These are phyloP conservation scores for Tragulus kanchil DNA, from an alignment of 2,113 vertebrate genomes.

Conservation along the genomic window DNA sequence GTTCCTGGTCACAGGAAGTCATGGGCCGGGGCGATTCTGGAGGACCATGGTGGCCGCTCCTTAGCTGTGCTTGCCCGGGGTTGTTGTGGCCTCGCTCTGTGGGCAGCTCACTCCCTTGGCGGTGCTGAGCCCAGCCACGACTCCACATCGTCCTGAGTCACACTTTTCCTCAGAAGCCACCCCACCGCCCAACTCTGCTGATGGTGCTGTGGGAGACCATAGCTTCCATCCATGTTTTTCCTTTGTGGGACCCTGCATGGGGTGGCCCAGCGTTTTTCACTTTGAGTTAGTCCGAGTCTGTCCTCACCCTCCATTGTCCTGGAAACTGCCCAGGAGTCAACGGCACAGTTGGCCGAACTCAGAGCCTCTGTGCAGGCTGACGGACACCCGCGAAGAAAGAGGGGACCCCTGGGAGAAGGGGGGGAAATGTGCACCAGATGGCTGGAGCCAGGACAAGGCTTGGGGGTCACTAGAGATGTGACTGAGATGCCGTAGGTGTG, in stretches of 20 bases:
- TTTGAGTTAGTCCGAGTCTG: too few species aligned
- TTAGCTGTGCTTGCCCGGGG: neutral
- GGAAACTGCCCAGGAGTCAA: neutral
- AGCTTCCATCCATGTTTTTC: neutral
- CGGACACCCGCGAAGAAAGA: neutral
- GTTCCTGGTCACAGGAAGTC: neutral
- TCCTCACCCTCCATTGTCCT: neutral
- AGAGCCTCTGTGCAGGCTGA: neutral
- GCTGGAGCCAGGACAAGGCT: fast-evolving
- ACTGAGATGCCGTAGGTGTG: neutral
- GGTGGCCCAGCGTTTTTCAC: neutral
- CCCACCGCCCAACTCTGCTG: neutral
- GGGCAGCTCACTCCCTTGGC: neutral
- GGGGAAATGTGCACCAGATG: neutral
- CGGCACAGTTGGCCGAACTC: neutral
- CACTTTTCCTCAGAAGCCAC: neutral
- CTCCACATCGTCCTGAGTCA: neutral
- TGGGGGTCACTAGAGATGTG: neutral
- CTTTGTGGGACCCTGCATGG: slow-evolving; percentile 29
- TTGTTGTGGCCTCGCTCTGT: neutral
- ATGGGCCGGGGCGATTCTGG: fast-evolving
- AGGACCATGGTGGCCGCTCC: fast-evolving
- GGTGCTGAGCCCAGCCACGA: neutral
- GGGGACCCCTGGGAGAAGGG: neutral
- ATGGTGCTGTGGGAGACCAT: neutral